Conservation (phyloP, 2,888 invertebrate genomes). For the Dorcus parallelipipedus region DNA sequence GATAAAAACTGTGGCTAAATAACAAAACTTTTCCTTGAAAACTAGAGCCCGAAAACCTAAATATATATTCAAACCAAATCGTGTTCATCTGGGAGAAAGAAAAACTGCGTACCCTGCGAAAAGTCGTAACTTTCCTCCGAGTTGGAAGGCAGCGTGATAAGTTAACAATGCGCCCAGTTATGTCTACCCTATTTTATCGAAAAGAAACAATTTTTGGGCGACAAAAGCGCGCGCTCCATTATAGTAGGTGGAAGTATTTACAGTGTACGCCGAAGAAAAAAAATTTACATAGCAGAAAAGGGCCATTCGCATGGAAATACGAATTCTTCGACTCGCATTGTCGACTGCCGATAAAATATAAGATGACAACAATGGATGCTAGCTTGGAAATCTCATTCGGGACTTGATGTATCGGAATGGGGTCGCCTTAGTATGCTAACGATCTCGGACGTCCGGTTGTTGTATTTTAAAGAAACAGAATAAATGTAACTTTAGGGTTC, state of each 20-base stretch:
- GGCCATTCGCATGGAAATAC: constrained; percentile 50
- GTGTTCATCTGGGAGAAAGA: too few relatives aligned
- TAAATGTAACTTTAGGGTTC: constrained; percentile 43
- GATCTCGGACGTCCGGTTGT: constrained; percentile 47
- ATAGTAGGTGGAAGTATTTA: constrained; percentile 48
- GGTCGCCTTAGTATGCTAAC: constrained; percentile 40
- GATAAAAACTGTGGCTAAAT: too few relatives aligned
- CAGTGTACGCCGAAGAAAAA: constrained; percentile 44
- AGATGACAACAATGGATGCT: constrained; percentile 49
- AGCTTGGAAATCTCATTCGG: constrained; percentile 42
- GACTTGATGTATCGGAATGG: constrained; percentile 43
- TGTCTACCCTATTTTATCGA: background rate
- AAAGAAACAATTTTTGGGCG: constrained; percentile 11
- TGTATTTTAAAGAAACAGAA: constrained; percentile 45
- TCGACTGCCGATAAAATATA: constrained; percentile 50
- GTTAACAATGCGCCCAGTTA: background rate
- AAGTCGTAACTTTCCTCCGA: too few relatives aligned
- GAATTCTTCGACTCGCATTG: constrained; percentile 44
- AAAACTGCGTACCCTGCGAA: too few relatives aligned
- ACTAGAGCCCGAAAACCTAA: too few relatives aligned
- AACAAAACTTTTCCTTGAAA: too few relatives aligned
- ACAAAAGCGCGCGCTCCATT: constrained; percentile 41
- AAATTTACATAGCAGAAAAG: constrained; percentile 49
- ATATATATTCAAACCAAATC: too few relatives aligned
- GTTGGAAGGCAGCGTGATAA: background rate